These are phyloP conservation scores for fruit fly (Drosophila melanogaster) DNA, from an alignment of 1,140 invertebrate genomes.

Conservation along the genomic window DNA sequence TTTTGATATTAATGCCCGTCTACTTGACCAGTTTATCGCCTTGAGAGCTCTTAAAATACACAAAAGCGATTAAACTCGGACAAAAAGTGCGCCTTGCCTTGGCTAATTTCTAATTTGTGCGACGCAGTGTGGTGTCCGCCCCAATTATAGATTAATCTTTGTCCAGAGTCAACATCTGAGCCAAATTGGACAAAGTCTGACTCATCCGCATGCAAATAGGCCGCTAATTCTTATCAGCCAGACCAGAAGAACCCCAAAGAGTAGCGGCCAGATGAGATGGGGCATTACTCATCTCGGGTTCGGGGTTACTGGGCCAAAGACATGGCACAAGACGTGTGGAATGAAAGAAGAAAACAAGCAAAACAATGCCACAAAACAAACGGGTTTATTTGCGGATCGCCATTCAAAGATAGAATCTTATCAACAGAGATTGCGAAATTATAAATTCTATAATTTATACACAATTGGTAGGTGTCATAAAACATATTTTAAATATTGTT, in stretches of 20 bases:
- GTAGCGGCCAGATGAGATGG: slow-evolving; percentile 10
- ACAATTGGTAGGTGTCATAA: slow-evolving; percentile 4
- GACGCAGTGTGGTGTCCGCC: slow-evolving; percentile 19
- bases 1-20: neutral
- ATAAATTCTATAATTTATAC: slow-evolving; percentile 6
- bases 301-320: slow-evolving; percentile 38
- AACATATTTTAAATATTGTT: neutral
- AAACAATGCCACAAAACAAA: slow-evolving; percentile 17
- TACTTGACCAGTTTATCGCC: slow-evolving; percentile 24
- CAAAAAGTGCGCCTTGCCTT: slow-evolving; percentile 14
- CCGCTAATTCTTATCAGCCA: slow-evolving; percentile 25
- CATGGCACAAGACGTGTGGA: slow-evolving; percentile 23
- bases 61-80: slow-evolving; percentile 29
- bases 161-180: slow-evolving; percentile 20
- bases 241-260: slow-evolving; percentile 11
- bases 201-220: slow-evolving; percentile 33
- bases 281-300: slow-evolving; percentile 32
- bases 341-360: slow-evolving; percentile 32
- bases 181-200: slow-evolving; percentile 11
- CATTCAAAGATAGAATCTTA: slow-evolving; percentile 9
- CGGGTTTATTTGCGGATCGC: slow-evolving; percentile 37
- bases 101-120: slow-evolving; percentile 37
- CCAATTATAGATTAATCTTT: slow-evolving; percentile 34
- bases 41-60: slow-evolving; percentile 22
- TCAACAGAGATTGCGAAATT: slow-evolving; percentile 2